Evolutionary conservation across 2,113 vertebrate genomes (phyloP), one percentile per base, ranked within the genome.

Genomic region (Sinocyclocheilus maitianheensis): DNA sequence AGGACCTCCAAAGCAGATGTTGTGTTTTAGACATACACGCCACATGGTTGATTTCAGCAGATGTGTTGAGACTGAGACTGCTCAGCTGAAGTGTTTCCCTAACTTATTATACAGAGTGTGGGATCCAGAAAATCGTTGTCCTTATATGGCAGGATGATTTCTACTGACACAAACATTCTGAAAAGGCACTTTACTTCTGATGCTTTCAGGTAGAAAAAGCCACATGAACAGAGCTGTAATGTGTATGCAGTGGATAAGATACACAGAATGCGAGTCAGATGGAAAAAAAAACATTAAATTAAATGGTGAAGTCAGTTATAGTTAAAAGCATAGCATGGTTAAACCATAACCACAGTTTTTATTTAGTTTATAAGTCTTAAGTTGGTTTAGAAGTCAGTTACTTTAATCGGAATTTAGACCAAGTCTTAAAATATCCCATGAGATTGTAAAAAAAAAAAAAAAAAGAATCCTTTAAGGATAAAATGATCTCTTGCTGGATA

Each of bases 121-220:
- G 34, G 20, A 76, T 69, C 85, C 81, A 81, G 84, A 88, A 81
- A 75, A 16, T 55, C 10, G 67, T 86, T 26, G n/a, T 34, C 81
- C 85, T 86, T 89, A 86, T 77, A 84, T 81, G 85, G 88, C 53
- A 69, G 71, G 22, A 71, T 63, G 20, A 65, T 85, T 79, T 83
- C 43, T 78, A 14, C 34, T 51, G 7, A 72, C 24, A 37, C 37
- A 77, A 85, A 83, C 30, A 46, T 53, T 86, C 67, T 76, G 43
- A 22, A 62, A 72, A 12, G 72, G 22, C 53, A 60, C 71, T 75
- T 67, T 40, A 24, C 16, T 46, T 46, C 53, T 40, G 67, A 80
- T 55, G 43, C 72, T 69, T 85, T 24, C 53, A 80, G 34, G 16
- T 13, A 74, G 24, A 79, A 83, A 75, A 22, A 46, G 48, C 48